Conservation (phyloP, 2,113 vertebrate genomes). For the Cebidichthys violaceus region DNA sequence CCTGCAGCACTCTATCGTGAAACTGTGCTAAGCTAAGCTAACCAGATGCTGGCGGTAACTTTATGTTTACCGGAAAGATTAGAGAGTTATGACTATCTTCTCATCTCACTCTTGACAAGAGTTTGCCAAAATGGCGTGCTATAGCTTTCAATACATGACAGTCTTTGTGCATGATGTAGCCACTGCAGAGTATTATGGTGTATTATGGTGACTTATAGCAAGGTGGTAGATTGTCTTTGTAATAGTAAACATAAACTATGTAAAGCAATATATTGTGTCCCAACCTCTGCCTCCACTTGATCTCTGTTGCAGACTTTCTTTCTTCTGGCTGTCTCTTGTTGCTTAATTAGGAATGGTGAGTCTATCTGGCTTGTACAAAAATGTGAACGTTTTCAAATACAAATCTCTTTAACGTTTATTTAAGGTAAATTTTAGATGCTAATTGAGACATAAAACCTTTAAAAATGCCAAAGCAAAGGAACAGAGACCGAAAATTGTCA, state of each 20-base stretch:
- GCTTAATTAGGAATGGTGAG: background rate
- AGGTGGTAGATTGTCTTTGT: background rate
- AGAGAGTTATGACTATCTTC: background rate
- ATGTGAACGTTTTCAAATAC: background rate
- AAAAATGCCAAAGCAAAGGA: slow-evolving; percentile 11
- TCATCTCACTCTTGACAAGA: background rate
- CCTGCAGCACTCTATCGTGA: background rate
- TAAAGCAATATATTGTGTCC: background rate
- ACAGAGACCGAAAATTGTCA: background rate
- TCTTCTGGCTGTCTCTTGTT: background rate
- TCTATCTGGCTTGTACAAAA: background rate
- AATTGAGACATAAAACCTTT: background rate
- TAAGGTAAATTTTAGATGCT: background rate
- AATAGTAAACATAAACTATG: background rate
- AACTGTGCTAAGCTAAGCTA: background rate
- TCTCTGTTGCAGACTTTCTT: slow-evolving; percentile 11
- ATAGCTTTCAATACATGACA: background rate
- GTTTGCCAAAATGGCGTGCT: background rate
- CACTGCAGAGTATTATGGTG: background rate
- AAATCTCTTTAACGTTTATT: background rate
- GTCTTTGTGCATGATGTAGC: background rate
- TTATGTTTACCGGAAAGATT: background rate
- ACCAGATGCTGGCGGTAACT: background rate
- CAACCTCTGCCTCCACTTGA: background rate
- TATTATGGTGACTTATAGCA: background rate